These are phyloP conservation scores for Seriola rivoliana DNA, from an alignment of 2,113 vertebrate species.

Conservation along the genomic window DNA sequence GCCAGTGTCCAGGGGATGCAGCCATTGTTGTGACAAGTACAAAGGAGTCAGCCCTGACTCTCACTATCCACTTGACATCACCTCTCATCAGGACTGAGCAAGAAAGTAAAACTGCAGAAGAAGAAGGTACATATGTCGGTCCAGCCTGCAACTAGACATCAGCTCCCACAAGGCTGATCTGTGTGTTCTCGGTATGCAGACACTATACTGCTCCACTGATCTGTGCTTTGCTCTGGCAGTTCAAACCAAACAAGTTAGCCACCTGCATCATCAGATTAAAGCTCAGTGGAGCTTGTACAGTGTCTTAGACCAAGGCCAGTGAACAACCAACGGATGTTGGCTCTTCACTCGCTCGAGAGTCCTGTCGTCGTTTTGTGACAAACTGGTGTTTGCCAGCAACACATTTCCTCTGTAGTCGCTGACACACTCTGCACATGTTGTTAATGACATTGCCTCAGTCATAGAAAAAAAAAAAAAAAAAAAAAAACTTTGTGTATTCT, in stretches of 20 bases:
- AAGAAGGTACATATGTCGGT: conserved; percentile 87
- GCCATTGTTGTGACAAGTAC: conserved; percentile 89
- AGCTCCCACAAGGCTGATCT: conserved; percentile 43
- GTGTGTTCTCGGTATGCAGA: conserved; percentile 50
- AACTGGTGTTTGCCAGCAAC: conserved; percentile 38
- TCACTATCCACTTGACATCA: conserved; percentile 94
- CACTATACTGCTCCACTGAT: conserved; percentile 64
- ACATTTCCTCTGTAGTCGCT: conserved; percentile 39
- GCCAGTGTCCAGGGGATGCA: conserved; percentile 87
- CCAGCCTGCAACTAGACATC: conserved; percentile 56
- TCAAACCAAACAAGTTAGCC: conserved; percentile 7
- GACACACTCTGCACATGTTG: conserved; percentile 61
- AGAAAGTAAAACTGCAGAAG: conserved; percentile 85
- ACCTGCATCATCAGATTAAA: conserved; percentile 4
- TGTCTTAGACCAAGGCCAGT: conserved; percentile 46
- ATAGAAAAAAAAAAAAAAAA: conserved; percentile 5
- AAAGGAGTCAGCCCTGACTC: conserved; percentile 87
- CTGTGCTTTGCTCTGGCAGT: neutral
- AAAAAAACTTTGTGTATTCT: conserved; percentile 45
- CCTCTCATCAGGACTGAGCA: conserved; percentile 89
- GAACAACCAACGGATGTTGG: conserved; percentile 57
- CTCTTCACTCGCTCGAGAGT: conserved; percentile 67
- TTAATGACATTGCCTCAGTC: conserved; percentile 65
- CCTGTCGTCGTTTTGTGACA: conserved; percentile 54
- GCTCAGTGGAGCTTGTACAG: conserved; percentile 65